Conservation (phyloP, 2,888 invertebrate species). For the Mythimna lalbum region DNA sequence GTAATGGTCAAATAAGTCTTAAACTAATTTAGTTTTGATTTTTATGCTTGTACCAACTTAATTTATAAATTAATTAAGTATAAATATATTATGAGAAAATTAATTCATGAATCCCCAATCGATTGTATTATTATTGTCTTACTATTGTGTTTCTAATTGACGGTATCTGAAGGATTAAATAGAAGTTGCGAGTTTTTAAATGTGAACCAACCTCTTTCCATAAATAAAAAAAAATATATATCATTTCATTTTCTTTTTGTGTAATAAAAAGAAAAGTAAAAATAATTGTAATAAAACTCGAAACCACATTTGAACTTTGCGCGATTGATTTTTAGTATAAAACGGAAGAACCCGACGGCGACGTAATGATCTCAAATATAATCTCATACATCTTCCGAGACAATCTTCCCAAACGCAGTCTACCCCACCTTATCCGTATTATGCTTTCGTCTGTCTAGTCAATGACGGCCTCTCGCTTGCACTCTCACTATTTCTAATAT, state of each 20-base stretch:
- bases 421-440: conserved; percentile 52
- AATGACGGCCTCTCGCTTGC: conserved; percentile 53
- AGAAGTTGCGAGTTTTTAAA: too few species aligned
- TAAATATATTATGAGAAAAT: too few species aligned
- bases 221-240: too few species aligned
- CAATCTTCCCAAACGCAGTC: conserved; percentile 43
- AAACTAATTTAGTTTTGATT: neutral
- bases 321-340: conserved; percentile 40
- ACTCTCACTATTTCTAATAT: conserved; percentile 44
- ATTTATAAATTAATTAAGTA: neutral
- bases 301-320: conserved; percentile 5
- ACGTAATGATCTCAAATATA: conserved; percentile 44
- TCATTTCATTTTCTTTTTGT: too few species aligned
- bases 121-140: too few species aligned
- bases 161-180: too few species aligned
- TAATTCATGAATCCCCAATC: too few species aligned
- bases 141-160: too few species aligned
- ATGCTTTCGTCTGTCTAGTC: conserved; percentile 56
- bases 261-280: too few species aligned
- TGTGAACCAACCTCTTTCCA: too few species aligned
- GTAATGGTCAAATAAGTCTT: neutral
- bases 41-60: neutral
- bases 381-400: conserved; percentile 52
- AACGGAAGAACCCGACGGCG: conserved; percentile 34
- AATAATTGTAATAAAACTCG: neutral